A percentile compares a stretch with the other conserved stretches of the same genome.
Evolutionary conservation across 2,113 vertebrate species (phyloP).

Genomic region (Rynchops niger): DNA sequence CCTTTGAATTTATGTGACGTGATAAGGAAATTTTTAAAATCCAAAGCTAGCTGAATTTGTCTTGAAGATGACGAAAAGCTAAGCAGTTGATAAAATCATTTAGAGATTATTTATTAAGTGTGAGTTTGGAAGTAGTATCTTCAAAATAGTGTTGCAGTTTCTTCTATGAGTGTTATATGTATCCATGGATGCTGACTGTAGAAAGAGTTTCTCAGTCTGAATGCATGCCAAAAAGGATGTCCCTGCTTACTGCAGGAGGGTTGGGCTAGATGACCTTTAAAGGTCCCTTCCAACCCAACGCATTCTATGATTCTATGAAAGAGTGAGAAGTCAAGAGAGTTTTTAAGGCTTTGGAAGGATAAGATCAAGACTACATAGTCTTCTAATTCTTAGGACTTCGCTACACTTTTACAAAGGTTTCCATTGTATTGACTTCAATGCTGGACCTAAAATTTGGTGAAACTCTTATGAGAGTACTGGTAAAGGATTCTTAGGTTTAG

Average conservation of each 20-base stretch:
- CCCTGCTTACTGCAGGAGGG: too few species aligned
- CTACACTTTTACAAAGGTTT: neutral
- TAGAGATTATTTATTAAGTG: neutral
- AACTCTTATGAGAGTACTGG: neutral
- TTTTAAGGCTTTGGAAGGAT: neutral
- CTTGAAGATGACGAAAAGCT: neutral
- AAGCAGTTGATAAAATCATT: neutral
- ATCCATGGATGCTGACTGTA: neutral
- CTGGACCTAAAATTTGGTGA: neutral
- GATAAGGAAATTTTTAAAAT: neutral
- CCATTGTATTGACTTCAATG: neutral
- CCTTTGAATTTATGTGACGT: neutral
- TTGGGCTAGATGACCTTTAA: too few species aligned
- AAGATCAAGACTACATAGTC: neutral
- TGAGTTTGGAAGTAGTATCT: neutral
- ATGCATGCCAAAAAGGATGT: neutral
- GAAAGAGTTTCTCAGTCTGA: neutral
- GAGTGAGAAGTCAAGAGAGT: neutral
- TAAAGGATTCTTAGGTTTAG: neutral
- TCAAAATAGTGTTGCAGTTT: neutral
- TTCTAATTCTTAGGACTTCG: neutral
- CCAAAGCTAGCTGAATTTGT: neutral
- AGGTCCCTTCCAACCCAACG: too few species aligned
- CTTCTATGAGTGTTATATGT: rapidly evolving
- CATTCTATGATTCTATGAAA: neutral